Evolutionary conservation across 1,140 invertebrate genomes (phyloP).

Genomic region (Chironomus striatipennis): DNA sequence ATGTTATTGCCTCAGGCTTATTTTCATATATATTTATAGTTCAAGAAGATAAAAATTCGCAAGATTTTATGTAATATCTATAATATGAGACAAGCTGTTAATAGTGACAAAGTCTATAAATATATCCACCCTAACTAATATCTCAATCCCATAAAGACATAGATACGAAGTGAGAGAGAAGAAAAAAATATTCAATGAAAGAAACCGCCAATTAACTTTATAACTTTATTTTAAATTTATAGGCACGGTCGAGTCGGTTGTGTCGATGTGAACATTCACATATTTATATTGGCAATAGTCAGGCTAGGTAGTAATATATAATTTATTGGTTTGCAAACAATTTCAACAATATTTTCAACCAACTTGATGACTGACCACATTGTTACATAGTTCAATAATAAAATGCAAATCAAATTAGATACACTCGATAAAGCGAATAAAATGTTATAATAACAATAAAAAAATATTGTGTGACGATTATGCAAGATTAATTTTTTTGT

Average conservation of each 20-base stretch:
- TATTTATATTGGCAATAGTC: too few relatives aligned
- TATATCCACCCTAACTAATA: too few relatives aligned
- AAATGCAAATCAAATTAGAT: conserved; percentile 9
- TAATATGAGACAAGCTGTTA: too few relatives aligned
- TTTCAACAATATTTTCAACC: background rate
- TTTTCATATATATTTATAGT: too few relatives aligned
- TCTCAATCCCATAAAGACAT: too few relatives aligned
- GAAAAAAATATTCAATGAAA: background rate
- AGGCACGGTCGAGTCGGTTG: background rate
- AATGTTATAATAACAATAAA: conserved; percentile 4
- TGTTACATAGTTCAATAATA: background rate
- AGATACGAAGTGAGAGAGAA: too few relatives aligned
- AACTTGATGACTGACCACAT: background rate
- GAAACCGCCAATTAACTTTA: conserved; percentile 7
- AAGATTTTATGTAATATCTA: too few relatives aligned
- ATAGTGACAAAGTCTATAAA: too few relatives aligned
- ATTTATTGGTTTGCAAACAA: conserved; percentile 21
- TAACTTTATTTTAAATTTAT: background rate
- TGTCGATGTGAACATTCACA: too few relatives aligned
- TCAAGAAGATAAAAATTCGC: too few relatives aligned
- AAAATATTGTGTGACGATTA: background rate
- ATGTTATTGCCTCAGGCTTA: background rate
- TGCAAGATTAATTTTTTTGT: background rate
- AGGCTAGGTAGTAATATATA: background rate
- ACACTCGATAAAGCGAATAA: background rate